Evolutionary conservation across 1,140 invertebrate genomes (phyloP), one percentile per base, ranked within the genome.

Genomic region (Tribolium castaneum): DNA sequence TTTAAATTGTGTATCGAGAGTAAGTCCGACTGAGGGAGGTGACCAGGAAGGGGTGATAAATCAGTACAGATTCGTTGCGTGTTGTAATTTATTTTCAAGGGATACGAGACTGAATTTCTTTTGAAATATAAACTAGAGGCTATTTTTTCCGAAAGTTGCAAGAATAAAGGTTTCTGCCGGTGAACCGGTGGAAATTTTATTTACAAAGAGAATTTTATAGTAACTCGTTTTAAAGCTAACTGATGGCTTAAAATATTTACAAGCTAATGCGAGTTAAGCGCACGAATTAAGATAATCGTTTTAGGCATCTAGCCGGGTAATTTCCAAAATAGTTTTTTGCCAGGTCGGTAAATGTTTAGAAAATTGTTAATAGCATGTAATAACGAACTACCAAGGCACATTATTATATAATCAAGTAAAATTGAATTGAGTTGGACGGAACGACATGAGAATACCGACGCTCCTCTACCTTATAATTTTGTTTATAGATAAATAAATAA

Each of bases 401-500:
- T 66, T 66, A 66, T 66, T 66, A 66, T 34, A 66, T 66, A 66
- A 66, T 66, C 59, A 66, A 66, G 30, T 25, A 66, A 66, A 66
- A 66, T 66, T 66, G 59, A 66, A 66, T 66, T 35, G 54, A 66
- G 59, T 35, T 66, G 9, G 59, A 66, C 12, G 59, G 59, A 66
- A 66, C 30, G 30, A 66, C 59, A 35, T 35, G 56, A 62, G 56
- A 25, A 9, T 25, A 22, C 25, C 25, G 25, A 62, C 16, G 14
- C n/a, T 66, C 13, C 12, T 66, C 59, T 35, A 66, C 59, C 59
- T 66, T 66, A 30, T 66, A 66, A 66, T 66, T 66, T 66, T 13
- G 59, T 66, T 66, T 34, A 66, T 66, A 66, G 59, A 39, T 66
- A 66, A 66, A 66, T 66, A 66, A 66, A 66, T 66, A 66, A 66